phyloP scores from a whole-genome alignment of 2,888 invertebrate genomes.

The Heliothis peltigera region DNA sequence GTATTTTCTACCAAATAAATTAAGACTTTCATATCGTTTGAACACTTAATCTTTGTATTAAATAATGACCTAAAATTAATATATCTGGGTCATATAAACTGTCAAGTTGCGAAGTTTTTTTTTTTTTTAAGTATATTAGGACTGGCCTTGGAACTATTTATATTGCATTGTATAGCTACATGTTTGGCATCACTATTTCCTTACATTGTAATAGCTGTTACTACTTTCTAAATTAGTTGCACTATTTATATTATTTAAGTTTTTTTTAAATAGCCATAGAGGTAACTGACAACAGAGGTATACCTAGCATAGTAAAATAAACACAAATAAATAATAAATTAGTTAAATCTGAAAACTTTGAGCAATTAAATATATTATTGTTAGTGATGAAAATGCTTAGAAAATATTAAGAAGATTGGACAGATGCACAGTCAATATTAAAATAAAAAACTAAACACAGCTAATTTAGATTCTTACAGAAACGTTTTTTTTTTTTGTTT shows the following conservation, averaged over 20 bases:
- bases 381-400: no score
- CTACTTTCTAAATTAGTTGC: constrained; percentile 12
- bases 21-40: neutral
- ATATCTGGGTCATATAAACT: constrained; percentile 8
- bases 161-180: constrained; percentile 13
- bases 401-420: no score
- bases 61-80: neutral
- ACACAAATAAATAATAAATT: no score
- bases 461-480: no score
- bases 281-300: no score
- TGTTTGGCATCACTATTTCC: constrained; percentile 34
- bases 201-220: constrained; percentile 21
- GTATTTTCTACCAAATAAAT: neutral
- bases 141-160: constrained; percentile 38
- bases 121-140: constrained; percentile 14
- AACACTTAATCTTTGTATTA: neutral
- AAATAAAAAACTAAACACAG: no score
- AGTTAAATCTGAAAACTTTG: no score
- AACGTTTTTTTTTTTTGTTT: no score
- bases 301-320: no score
- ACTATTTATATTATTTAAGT: neutral
- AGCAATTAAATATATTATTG: no score
- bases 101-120: constrained; percentile 17
- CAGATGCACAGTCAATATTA: no score
- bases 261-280: no score